These are phyloP conservation scores for Hoplodrina blanda DNA, from an alignment of 2,888 invertebrate genomes.

Conservation along the genomic window DNA sequence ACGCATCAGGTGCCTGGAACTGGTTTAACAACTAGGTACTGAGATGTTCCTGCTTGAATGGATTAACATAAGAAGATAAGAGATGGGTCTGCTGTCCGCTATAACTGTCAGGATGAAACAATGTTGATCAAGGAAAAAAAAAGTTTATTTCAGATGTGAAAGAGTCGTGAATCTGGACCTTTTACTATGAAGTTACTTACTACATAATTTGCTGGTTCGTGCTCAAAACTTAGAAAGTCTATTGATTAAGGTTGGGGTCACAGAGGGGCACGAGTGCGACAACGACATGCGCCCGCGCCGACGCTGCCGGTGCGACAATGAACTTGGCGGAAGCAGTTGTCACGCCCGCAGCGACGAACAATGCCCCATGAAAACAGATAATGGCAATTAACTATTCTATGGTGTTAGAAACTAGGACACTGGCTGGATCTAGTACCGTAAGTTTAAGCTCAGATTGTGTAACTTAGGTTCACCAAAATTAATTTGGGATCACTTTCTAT, in stretches of 20 bases:
- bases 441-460: conserved; percentile 1
- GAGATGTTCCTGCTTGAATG: conserved; percentile 18
- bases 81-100: conserved; percentile 12
- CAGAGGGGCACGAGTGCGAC: conserved; percentile 65
- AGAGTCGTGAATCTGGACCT: too few species aligned
- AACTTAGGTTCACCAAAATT: conserved; percentile 1
- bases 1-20: conserved; percentile 21
- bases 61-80: conserved; percentile 37
- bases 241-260: conserved; percentile 73
- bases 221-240: conserved; percentile 32
- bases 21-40: conserved; percentile 23
- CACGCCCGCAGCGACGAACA: conserved; percentile 87
- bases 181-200: too few species aligned
- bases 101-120: not conserved
- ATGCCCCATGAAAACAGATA: conserved; percentile 81
- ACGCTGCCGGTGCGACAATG: conserved; percentile 85
- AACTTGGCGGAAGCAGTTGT: conserved; percentile 89
- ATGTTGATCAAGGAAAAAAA: not conserved
- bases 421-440: conserved; percentile 37
- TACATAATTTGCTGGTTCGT: not conserved
- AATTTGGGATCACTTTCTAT: not conserved
- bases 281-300: conserved; percentile 56
- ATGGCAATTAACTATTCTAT: conserved; percentile 74
- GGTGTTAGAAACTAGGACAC: conserved; percentile 57
- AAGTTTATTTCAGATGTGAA: too few species aligned